Evolutionary conservation across 2,888 invertebrate genomes (phyloP).

Genomic region (Lithophane ornitopus): DNA sequence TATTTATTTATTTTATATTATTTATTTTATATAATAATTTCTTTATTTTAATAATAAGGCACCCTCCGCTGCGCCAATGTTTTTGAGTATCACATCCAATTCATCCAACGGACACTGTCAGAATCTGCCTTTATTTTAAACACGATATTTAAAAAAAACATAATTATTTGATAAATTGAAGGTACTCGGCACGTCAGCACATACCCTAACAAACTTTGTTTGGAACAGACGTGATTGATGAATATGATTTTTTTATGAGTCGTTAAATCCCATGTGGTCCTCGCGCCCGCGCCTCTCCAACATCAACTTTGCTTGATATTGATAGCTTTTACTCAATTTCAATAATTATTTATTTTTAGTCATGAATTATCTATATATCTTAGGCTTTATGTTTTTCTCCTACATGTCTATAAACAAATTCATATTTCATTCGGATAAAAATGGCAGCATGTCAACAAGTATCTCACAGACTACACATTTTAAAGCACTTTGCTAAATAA

Average conservation of each 20-base stretch:
- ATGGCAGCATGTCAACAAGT: constrained; percentile 32
- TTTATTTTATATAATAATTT: too few species aligned
- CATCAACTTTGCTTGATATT: constrained; percentile 67
- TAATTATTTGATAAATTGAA: constrained; percentile 69
- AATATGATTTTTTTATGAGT: constrained; percentile 71
- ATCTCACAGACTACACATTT: constrained; percentile 35
- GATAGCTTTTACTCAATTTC: constrained; percentile 56
- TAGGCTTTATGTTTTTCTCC: constrained; percentile 9
- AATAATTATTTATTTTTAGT: constrained; percentile 60
- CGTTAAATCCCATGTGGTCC: constrained; percentile 67
- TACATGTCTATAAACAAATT: constrained; percentile 10
- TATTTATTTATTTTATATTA: too few species aligned
- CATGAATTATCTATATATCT: constrained; percentile 22
- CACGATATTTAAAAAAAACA: constrained; percentile 58
- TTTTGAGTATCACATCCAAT: constrained; percentile 86
- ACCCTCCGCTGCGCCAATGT: constrained; percentile 86
- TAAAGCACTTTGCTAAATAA: constrained; percentile 51
- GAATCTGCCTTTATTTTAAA: constrained; percentile 74
- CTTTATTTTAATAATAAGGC: too few species aligned
- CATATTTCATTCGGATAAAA: constrained; percentile 29
- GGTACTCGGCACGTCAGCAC: constrained; percentile 65
- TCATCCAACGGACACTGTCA: constrained; percentile 78
- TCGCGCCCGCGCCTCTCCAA: constrained; percentile 53
- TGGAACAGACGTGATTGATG: constrained; percentile 68
- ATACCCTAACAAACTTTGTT: constrained; percentile 66